Conservation (phyloP, 2,113 vertebrate species). For the Varanus salvator region DNA sequence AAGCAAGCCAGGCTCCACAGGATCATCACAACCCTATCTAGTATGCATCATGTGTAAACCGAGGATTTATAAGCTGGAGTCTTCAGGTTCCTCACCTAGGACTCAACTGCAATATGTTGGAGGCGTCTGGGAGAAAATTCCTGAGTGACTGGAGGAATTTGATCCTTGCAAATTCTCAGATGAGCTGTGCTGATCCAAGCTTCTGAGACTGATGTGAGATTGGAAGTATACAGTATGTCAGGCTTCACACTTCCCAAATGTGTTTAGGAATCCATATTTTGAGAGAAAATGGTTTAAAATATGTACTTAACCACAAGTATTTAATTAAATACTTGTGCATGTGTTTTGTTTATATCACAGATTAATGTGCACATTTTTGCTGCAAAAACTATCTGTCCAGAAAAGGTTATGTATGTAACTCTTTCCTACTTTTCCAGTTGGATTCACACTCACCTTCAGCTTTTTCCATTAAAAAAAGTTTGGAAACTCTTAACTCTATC, state of each 20-base stretch:
- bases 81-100: not conserved
- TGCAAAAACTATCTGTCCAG: not conserved
- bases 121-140: no score
- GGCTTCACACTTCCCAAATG: not conserved
- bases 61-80: no score
- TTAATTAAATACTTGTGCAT: not conserved
- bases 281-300: not conserved
- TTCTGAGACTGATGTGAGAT: not conserved
- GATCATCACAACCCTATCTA: no score
- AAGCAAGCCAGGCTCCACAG: no score
- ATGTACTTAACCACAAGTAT: not conserved
- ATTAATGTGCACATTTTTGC: not conserved
- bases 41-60: no score
- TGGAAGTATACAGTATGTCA: not conserved
- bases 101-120: no score
- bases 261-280: not conserved
- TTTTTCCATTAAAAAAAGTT: not conserved
- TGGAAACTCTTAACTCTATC: not conserved
- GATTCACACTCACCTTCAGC: not conserved
- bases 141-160: not conserved
- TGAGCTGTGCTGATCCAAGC: not conserved
- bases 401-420: not conserved
- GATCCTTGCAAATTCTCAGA: not conserved
- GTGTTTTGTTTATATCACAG: not conserved
- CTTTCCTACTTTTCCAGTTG: not conserved